Conservation (phyloP, 30 jellyfish, hydroid and myxozoan genomes). For the Rhopilema esculentum region DNA sequence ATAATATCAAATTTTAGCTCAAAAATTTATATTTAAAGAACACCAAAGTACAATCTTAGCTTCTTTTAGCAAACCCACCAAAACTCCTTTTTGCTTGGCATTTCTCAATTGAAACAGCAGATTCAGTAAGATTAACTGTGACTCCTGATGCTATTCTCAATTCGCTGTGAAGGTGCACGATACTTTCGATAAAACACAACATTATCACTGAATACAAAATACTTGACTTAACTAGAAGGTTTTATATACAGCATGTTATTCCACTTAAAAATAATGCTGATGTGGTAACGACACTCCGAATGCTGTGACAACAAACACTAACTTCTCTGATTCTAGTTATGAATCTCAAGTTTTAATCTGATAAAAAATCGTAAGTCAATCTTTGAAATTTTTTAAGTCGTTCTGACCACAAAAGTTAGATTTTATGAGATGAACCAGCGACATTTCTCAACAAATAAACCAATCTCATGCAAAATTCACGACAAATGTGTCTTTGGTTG, state of each 20-base stretch:
- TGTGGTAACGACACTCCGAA: not conserved
- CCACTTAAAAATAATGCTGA: not conserved
- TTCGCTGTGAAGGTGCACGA: not conserved
- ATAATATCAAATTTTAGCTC: no score
- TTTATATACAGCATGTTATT: not conserved
- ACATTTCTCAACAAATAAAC: not conserved
- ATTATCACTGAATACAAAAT: not conserved
- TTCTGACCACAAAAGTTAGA: not conserved
- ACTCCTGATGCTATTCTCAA: not conserved
- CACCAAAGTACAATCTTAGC: not conserved
- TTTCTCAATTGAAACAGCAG: not conserved
- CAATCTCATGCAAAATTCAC: conserved; percentile 37
- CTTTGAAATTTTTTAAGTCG: not conserved
- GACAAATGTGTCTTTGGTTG: not conserved
- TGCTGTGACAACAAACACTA: not conserved
- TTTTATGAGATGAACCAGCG: not conserved
- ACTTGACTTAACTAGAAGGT: not conserved
- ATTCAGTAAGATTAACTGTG: not conserved
- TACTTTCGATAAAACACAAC: not conserved
- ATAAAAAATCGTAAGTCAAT: not conserved
- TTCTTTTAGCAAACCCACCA: not conserved
- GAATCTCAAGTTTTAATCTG: not conserved
- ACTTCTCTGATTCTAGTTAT: not conserved
- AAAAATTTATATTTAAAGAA: no score
- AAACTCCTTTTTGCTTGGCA: not conserved